These are phyloP conservation scores for Riparia riparia DNA, from an alignment of 2,113 vertebrate species.

Conservation along the genomic window DNA sequence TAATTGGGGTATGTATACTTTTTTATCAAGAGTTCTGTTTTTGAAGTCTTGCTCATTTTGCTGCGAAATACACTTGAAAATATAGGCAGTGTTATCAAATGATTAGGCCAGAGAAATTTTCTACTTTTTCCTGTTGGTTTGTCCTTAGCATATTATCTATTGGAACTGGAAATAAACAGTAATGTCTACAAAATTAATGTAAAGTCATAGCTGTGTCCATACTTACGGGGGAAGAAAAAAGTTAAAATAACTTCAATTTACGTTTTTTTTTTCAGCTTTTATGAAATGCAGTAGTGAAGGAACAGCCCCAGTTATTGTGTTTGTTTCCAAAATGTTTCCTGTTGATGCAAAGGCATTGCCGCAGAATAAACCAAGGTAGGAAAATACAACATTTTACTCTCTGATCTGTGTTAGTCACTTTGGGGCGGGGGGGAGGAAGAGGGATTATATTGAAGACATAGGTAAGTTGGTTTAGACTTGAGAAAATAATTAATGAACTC, in stretches of 20 bases:
- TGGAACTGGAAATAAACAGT: neutral
- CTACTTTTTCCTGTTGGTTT: neutral
- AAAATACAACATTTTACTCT: neutral
- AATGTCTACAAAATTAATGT: neutral
- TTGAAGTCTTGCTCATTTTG: neutral
- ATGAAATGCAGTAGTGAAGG: conserved; percentile 88
- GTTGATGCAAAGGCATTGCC: conserved; percentile 88
- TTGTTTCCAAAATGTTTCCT: conserved; percentile 98
- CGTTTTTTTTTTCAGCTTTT: conserved; percentile 82
- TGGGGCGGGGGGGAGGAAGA: too few species aligned
- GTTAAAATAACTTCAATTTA: neutral
- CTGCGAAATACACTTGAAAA: neutral
- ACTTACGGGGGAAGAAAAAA: neutral
- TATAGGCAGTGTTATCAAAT: neutral
- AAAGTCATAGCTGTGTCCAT: neutral
- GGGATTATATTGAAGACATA: neutral
- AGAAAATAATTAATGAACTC: neutral
- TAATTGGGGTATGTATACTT: neutral
- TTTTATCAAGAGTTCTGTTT: neutral
- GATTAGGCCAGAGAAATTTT: neutral
- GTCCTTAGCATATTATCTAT: neutral
- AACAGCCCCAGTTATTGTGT: conserved; percentile 87
- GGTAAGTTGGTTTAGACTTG: neutral
- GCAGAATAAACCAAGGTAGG: conserved; percentile 91
- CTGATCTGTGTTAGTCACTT: neutral